Evolutionary conservation across 2,113 vertebrate species (phyloP), one percentile per base, ranked within the genome.

Genomic region (Lathamus discolor): DNA sequence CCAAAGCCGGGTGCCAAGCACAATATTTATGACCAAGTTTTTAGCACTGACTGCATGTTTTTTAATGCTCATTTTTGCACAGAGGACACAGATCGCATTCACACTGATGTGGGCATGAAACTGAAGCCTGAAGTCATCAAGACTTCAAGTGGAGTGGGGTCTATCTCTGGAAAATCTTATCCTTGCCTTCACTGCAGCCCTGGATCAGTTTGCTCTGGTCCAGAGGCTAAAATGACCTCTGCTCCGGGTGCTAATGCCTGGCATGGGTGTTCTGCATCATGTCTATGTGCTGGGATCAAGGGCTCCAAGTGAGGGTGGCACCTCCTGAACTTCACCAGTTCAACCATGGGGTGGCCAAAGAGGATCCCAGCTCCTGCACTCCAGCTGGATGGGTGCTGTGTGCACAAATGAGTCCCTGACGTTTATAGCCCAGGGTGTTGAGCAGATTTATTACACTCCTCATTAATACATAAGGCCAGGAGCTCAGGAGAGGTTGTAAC

Each of bases 1-100:
- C 92, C 94, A 92, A 74, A 94, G 27, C 74, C 20, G 82, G 70
- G 39, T 96, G 94, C 95, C 95, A 97, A 95, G 83, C 88, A 96
- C 91, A 96, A 96, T 96, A 97, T 96, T 96, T 95, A 95, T 94
- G 85, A 96, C 90, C 88, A 88, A 93, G 64, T 83, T 95, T 86
- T 90, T 80, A 95, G 70, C 90, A 41, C 63, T 73, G 83, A 39
- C 72, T 92, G 70, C 83, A 28, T 57, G 57, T 69, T 92, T 89
- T 93, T 93, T 64, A 41, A 31, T 31, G 79, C 64, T 90, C 88
- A 29, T 55, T 91, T 90, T 94, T 91, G 78, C 52, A 62, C 11
- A 41, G 79, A 51, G 63, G 75, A 74, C 68, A 44, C 29, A 39
- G 93, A 90, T 68, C 68, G 14, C 68, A 61, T 55, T 66, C 85